Base-by-base conservation (phyloP, 2,888 invertebrate genomes). In the Drosophila longiperda region DNA sequence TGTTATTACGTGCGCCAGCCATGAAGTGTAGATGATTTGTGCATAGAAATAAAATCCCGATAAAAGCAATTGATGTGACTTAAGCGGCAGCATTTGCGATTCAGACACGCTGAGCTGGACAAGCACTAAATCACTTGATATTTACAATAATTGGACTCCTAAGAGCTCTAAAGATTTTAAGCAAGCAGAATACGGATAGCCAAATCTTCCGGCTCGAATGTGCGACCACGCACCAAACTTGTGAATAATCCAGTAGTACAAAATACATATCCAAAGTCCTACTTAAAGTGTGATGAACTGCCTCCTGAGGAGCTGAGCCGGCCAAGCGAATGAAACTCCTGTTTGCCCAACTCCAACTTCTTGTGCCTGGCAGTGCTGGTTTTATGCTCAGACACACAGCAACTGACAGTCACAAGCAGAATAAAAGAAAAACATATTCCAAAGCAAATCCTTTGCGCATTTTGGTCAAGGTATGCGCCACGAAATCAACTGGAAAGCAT, bases 151-250 rank as follows among this genome's bases (percentile, higher is more conserved):
- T 66, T 66, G 66, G 69, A 57, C 87, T 59, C 82, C 61, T 40
- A 86, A 83, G 78, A 83, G 88, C 88, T 78, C 73, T 83, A 83
- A 86, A 86, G 85, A 71, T 86, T 73, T 62, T 69, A 71, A 74
- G 65, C 55, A 32, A 52, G 81, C 71, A 78, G 66, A 66, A 70
- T 68, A 63, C 58, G 63, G 60, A 69, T 12, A n/a, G 26, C 68
- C 64, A 69, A 66, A 81, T 79, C 79, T 82, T 79, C 64, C 65
- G 60, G 45, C 61, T 71, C 40, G 57, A 75, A 64, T 72, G 58
- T 59, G 66, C 73, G 45, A 78, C 66, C 71, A 57, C 7, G 7
- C 45, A 12, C 45, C 29, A 17, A 58, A 50, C 48, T 52, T 61
- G 60, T 49, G 66, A 73, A 67, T 15, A 42, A 20, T 11, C 7